phyloP scores from a whole-genome alignment of 1,140 invertebrate species.

The Trachelipus rathkii region DNA sequence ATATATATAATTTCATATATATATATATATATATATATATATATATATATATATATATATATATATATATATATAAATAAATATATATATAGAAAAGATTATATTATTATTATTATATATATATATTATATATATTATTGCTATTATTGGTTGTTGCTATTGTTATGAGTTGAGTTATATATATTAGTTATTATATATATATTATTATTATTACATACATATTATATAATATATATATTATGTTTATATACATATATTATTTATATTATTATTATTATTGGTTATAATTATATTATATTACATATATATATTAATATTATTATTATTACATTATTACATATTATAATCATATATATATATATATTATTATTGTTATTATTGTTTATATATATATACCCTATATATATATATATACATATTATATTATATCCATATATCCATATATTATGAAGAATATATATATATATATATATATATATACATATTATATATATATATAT shows the following conservation, averaged over 20 bases:
- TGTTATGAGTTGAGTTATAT: no score
- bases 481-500: no score
- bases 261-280: no score
- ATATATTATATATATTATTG: background rate
- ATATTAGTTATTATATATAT: no score
- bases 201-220: background rate
- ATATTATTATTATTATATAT: background rate
- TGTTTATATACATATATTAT: background rate
- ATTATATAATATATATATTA: background rate
- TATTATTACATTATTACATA: no score
- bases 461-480: no score
- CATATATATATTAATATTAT: no score
- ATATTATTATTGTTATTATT: no score
- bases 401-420: background rate
- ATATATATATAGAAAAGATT: background rate
- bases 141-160: no score
- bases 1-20: background rate
- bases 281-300: background rate
- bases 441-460: no score
- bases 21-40: conserved; percentile 18
- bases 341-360: conserved; percentile 1
- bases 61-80: background rate
- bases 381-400: conserved; percentile 9
- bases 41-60: conserved; percentile 17
- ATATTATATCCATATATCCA: no score